Conservation (phyloP, 2,113 vertebrate genomes). For the Felis chaus region DNA sequence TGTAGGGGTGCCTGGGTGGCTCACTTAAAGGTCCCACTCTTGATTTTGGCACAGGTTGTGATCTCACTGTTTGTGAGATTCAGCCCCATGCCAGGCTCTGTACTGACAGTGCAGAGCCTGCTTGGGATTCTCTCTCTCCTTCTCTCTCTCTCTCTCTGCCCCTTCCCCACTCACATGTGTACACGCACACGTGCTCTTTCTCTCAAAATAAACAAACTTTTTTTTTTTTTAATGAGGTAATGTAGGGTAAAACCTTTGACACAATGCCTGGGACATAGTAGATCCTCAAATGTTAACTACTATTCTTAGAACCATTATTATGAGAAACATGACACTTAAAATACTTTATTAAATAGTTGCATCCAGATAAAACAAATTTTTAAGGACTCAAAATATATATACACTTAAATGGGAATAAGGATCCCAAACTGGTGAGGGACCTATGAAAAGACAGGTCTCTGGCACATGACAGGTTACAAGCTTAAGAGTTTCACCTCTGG, state of each 20-base stretch:
- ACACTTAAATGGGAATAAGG: neutral
- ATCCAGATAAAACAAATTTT: neutral
- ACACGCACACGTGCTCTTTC: no score
- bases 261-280: neutral
- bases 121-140: no score
- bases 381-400: neutral
- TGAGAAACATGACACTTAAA: neutral
- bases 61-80: no score
- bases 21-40: no score
- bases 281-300: neutral
- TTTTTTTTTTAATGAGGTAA: neutral
- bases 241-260: neutral
- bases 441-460: neutral
- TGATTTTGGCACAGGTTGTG: no score
- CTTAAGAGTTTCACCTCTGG: neutral
- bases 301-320: neutral
- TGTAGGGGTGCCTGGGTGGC: neutral
- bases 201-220: no score
- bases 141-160: no score
- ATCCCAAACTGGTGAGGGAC: neutral
- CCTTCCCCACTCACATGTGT: no score
- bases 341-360: neutral
- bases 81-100: no score
- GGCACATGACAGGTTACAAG: neutral
- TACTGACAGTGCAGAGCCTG: no score